Base-by-base conservation (phyloP, 2,113 vertebrate genomes). In the Ia io region DNA sequence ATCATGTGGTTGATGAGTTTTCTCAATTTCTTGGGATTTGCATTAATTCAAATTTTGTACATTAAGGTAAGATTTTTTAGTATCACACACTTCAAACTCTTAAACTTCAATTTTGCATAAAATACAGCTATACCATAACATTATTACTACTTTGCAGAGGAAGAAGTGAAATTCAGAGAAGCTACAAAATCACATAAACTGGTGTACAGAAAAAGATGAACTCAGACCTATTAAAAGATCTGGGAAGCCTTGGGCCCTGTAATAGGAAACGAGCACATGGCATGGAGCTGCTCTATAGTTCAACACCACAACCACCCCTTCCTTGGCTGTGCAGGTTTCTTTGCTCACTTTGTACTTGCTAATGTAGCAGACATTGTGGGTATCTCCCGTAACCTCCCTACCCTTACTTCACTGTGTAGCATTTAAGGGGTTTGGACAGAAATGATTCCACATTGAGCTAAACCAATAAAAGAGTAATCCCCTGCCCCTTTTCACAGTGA, bases 151-250 rank as follows among this genome's bases (percentile, higher is more conserved):
- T n/a, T 18, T 67, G 32, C 63, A n/a, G 18, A 84, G 9, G 44
- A 89, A 47, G 32, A 94, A 76, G 17, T 89, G 30, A 83, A 61
- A 89, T 53, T 65, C 85, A 76, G 56, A 74, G 56, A 88, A 93
- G 30, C 59, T 74, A 30, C 44, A 93, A 56, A 23, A 82, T 83
- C 56, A 51, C 37, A 65, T 28, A 88, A 25, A 28, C 4, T n/a
- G 22, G 13, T 35, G 8, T 63, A 61, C 59, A 61, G 59, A 61
- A 61, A 61, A 28, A 61, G 59, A 61, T 61, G 23, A 61, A 61
- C 9, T 61, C 7, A 25, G 44, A 71, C 14, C 37, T 53, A 37
- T 47, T 23, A 59, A 42, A 91, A 37, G 35, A 53, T 28, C 6
- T 74, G 77, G 77, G 20, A 77, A 56, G 35, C 25, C 28, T 6